Evolutionary conservation across 2,113 vertebrate species (phyloP).

Genomic region (Philantomba maxwellii): DNA sequence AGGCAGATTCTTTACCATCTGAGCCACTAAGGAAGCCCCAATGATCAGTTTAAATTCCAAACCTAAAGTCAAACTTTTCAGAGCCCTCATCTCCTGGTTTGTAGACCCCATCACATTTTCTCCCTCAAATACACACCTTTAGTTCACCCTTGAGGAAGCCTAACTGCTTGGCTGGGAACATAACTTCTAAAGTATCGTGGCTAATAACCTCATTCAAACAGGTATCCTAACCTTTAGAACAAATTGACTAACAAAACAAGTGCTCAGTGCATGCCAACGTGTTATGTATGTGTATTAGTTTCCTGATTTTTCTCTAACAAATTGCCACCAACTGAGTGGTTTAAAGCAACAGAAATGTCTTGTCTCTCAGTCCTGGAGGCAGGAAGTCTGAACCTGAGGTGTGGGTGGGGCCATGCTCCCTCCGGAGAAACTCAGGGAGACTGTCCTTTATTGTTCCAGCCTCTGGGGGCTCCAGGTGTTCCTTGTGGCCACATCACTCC

Average conservation of each 20-base stretch:
- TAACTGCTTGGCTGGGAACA: background rate
- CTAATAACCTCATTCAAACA: background rate
- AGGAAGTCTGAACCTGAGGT: background rate
- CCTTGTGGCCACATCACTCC: background rate
- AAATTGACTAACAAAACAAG: background rate
- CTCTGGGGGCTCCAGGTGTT: background rate
- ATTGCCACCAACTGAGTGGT: background rate
- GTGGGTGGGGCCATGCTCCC: rapidly evolving
- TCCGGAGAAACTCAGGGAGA: background rate
- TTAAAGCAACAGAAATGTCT: background rate
- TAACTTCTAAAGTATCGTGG: background rate
- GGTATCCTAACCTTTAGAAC: background rate
- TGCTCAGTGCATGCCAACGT: background rate
- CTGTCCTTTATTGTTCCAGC: background rate
- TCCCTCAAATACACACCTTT: background rate
- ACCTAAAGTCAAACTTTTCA: background rate
- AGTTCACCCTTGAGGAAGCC: background rate
- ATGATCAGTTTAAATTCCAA: background rate
- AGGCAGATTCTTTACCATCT: background rate
- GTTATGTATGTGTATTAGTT: background rate
- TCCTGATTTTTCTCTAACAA: background rate
- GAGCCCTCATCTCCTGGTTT: background rate
- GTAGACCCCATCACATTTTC: background rate
- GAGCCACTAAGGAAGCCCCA: background rate
- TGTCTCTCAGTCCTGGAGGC: background rate